Conservation (phyloP, 2,113 vertebrate genomes). For the Orycteropus afer region DNA sequence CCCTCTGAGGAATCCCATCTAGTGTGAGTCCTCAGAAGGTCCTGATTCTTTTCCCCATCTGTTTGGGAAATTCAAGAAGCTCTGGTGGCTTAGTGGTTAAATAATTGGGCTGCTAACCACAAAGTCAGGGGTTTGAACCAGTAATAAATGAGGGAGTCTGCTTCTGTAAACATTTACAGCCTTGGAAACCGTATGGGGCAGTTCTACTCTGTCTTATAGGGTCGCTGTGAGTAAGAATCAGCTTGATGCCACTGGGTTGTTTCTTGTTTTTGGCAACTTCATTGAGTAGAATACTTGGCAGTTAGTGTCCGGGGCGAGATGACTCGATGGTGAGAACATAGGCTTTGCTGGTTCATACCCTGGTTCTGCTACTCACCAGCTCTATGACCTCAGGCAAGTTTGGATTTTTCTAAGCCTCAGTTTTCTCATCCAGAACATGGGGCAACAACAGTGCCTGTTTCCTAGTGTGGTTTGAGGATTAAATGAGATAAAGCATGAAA, state of each 20-base stretch:
- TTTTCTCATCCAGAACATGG: not conserved
- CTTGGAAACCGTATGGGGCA: too few relatives aligned
- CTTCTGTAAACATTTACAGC: too few relatives aligned
- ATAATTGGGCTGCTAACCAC: too few relatives aligned
- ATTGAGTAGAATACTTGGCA: not conserved
- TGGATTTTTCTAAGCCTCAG: not conserved
- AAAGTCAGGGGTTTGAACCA: too few relatives aligned
- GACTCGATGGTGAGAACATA: not conserved
- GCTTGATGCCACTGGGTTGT: too few relatives aligned
- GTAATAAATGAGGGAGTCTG: too few relatives aligned
- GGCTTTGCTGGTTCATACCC: not conserved
- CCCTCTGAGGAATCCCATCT: not conserved
- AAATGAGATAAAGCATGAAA: not conserved
- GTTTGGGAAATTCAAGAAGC: too few relatives aligned
- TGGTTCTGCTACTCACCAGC: not conserved
- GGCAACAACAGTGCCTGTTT: not conserved
- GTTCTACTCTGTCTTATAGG: too few relatives aligned
- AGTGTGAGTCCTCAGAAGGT: not conserved
- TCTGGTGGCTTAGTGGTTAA: too few relatives aligned
- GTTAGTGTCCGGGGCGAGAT: not conserved
- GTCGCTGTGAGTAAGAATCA: too few relatives aligned
- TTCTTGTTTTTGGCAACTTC: not conserved
- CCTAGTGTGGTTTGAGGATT: not conserved
- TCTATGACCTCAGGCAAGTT: too few relatives aligned
- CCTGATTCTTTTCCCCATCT: not conserved